Percentiles rank a stretch among this genome's conserved stretches.
Evolutionary conservation across 2,113 vertebrate genomes (phyloP).

Genomic region (Rhea pennata): DNA sequence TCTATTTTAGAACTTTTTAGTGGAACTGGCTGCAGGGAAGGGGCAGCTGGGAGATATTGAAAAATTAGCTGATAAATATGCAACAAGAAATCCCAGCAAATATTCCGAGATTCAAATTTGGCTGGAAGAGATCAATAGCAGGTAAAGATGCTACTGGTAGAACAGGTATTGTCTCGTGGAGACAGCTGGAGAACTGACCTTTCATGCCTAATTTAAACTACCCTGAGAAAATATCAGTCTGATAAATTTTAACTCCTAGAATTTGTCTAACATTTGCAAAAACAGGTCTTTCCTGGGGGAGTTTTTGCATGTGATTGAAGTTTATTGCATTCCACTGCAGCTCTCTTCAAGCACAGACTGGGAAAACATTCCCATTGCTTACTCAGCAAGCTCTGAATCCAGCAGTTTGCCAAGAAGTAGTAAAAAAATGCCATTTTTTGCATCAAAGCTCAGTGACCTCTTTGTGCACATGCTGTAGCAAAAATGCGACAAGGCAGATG

Average conservation of each 20-base stretch:
- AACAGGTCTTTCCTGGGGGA: background rate
- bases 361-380: background rate
- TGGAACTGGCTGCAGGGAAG: slow-evolving; percentile 83
- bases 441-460: background rate
- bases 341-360: background rate
- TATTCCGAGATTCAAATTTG: slow-evolving; percentile 74
- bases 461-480: background rate
- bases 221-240: background rate
- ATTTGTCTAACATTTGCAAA: background rate
- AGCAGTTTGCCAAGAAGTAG: background rate
- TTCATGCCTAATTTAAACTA: fast-evolving
- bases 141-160: slow-evolving; percentile 69
- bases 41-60: slow-evolving; percentile 81
- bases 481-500: background rate
- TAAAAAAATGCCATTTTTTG: background rate
- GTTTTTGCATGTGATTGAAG: background rate
- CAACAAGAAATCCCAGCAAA: slow-evolving; percentile 77
- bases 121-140: slow-evolving; percentile 72
- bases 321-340: fast-evolving
- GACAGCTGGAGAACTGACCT: fast-evolving
- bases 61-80: slow-evolving; percentile 74
- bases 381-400: background rate
- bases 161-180: background rate
- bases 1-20: slow-evolving; percentile 81
- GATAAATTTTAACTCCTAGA: background rate